Conservation (phyloP, 23 tunicate species). For the Trididemnum nubilum region DNA sequence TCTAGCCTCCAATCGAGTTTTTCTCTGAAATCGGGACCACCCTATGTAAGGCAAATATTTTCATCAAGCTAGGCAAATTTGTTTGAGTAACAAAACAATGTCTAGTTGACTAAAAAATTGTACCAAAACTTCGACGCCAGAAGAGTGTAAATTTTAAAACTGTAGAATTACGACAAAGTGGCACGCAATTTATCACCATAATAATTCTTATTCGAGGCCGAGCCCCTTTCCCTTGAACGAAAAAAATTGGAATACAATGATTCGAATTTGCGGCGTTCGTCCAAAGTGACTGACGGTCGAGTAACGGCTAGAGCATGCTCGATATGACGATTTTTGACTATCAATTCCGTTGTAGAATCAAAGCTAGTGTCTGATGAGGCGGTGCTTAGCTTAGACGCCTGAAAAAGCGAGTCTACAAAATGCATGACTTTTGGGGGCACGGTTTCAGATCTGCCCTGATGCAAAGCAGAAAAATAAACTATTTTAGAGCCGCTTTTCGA, state of each 20-base stretch:
- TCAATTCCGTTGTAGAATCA: not conserved
- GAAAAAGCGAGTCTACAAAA: conserved; percentile 1
- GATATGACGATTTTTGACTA: conserved; percentile 17
- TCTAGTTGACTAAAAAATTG: too few species aligned
- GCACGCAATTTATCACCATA: conserved; percentile 37
- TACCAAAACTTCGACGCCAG: too few species aligned
- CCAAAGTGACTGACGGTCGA: conserved; percentile 40
- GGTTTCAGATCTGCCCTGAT: conserved; percentile 30
- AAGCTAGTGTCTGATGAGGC: not conserved
- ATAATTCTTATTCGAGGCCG: conserved; percentile 16
- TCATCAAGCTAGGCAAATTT: too few species aligned
- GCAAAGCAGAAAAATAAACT: conserved; percentile 42
- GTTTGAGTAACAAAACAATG: too few species aligned
- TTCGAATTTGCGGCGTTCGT: conserved; percentile 29
- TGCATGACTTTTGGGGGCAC: conserved; percentile 16
- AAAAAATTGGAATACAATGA: conserved; percentile 40
- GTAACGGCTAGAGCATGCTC: conserved; percentile 29
- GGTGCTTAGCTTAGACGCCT: not conserved
- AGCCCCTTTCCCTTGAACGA: conserved; percentile 38
- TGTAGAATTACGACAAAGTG: conserved; percentile 66
- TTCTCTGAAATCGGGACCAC: too few species aligned
- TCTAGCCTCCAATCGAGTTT: too few species aligned
- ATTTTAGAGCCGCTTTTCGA: too few species aligned
- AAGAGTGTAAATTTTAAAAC: too few species aligned
- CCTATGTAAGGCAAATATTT: too few species aligned